These are phyloP conservation scores for Riptortus pedestris DNA, from an alignment of 1,140 invertebrate genomes.

Conservation along the genomic window DNA sequence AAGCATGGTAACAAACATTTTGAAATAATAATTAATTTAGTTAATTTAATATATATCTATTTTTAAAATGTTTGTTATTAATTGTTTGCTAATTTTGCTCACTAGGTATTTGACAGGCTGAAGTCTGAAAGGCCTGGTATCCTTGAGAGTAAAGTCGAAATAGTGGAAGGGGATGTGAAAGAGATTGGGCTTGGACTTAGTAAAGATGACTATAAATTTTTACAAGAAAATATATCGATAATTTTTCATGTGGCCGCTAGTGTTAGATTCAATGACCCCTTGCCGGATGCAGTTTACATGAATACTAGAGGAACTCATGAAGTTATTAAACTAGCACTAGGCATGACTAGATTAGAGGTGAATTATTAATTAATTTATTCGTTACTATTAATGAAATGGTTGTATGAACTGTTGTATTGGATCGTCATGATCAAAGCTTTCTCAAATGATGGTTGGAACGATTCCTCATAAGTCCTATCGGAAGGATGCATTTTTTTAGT, in stretches of 20 bases:
- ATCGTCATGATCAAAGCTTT: not conserved
- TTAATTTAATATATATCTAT: too few species aligned
- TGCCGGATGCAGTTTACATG: conserved; percentile 50
- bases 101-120: not conserved
- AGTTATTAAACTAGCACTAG: conserved; percentile 47
- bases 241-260: conserved; percentile 84
- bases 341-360: conserved; percentile 55
- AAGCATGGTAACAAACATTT: conserved; percentile 43
- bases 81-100: too few species aligned
- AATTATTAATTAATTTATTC: not conserved
- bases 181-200: conserved; percentile 78
- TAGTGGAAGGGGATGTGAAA: conserved; percentile 85
- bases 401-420: too few species aligned
- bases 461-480: not conserved
- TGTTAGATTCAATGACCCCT: conserved; percentile 74
- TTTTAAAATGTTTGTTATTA: too few species aligned
- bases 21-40: too few species aligned
- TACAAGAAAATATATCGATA: conserved; percentile 37
- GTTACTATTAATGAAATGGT: too few species aligned
- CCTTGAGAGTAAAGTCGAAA: conserved; percentile 58
- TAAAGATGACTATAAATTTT: conserved; percentile 54
- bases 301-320: conserved; percentile 51
- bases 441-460: not conserved
- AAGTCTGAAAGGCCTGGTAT: conserved; percentile 2
- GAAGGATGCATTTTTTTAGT: too few species aligned